Base-by-base conservation (phyloP, 1,140 invertebrate species). In the Planococcus citri region DNA sequence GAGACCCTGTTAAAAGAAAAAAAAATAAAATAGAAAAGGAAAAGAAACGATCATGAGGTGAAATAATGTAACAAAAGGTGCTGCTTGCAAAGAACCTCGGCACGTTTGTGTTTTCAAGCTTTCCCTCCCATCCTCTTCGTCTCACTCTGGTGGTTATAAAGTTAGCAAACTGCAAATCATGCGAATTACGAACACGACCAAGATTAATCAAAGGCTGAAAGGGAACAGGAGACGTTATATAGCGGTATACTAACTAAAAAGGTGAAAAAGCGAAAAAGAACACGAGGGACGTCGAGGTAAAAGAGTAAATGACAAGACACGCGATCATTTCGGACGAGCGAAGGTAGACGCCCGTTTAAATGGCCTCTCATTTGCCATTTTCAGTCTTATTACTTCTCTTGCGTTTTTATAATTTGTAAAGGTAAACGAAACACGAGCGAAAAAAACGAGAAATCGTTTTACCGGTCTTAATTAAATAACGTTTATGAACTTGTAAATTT, bases 381-480 rank as follows among this genome's bases (percentile, higher is more conserved):
- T 51, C 17, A 2, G 41, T n/a, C n/a, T n/a, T n/a, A 33, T 33
- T 33, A 33, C 4, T 33, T 33, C 29, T 33, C 29, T 3, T 33
- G 29, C 3, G 41, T 51, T 20, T 51, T 51, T n/a, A 51, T n/a
- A 51, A n/a, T n/a, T n/a, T n/a, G n/a, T n/a, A n/a, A n/a, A n/a
- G n/a, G n/a, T n/a, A n/a, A n/a, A n/a, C n/a, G n/a, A n/a, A n/a
- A n/a, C n/a, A n/a, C n/a, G n/a, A n/a, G n/a, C n/a, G n/a, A n/a
- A n/a, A n/a, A n/a, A n/a, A n/a, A n/a, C n/a, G n/a, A n/a, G n/a
- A 20, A 51, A 51, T 9, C 41, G 41, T 9, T 51, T 51, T 51
- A 51, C 41, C 41, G 41, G 41, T 51, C 41, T 51, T 51, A 51
- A 51, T 51, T 51, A 51, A 51, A 51, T 51, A 51, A 51, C n/a